Evolutionary conservation across 2,113 vertebrate genomes (phyloP), one percentile per base, ranked within the genome.

Genomic region (Oryzias celebensis): DNA sequence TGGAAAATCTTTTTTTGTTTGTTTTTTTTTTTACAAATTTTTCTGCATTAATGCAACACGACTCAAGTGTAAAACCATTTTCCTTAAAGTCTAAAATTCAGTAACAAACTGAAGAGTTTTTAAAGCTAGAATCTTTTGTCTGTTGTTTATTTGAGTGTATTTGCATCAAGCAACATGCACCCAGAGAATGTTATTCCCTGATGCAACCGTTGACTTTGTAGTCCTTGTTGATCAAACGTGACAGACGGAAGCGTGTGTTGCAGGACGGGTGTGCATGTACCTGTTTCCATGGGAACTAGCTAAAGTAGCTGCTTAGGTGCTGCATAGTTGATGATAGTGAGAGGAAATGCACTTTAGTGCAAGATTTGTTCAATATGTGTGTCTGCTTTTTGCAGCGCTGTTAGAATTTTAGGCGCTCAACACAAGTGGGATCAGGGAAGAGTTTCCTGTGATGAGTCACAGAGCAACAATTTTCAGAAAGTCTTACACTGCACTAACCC

Each of bases 251-350:
- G 36, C 22, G 46, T 24, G 14, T 13, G 18, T 18, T 7, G n/a
- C 3, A 14, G 24, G 23, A 42, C 13, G 44, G 62, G 15, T 24
- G 18, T 46, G 26, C 51, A 62, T 64, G 7, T 20, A 31, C 43
- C 52, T 53, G 84, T 88, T 65, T 81, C 85, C 77, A 83, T 83
- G 75, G 79, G 68, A 81, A 85, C 72, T 13, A 23, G 55, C 68
- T 69, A 20, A 23, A 20, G 51, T 43, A 17, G 5, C 17, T 16
- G 20, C 45, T 12, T 36, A 36, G 10, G 17, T 49, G 72, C 82
- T 75, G 75, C 62, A 42, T 8, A 66, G 65, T 44, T 66, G 16
- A 71, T 62, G 36, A 53, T 45, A 71, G 73, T 65, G 75, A 68
- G 62, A 68, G 67, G 74, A 73, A 62, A 52, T 42, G 42, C 36